phyloP scores from a whole-genome alignment of 2,797 vertebrate species.

The Myotis findleyi region DNA sequence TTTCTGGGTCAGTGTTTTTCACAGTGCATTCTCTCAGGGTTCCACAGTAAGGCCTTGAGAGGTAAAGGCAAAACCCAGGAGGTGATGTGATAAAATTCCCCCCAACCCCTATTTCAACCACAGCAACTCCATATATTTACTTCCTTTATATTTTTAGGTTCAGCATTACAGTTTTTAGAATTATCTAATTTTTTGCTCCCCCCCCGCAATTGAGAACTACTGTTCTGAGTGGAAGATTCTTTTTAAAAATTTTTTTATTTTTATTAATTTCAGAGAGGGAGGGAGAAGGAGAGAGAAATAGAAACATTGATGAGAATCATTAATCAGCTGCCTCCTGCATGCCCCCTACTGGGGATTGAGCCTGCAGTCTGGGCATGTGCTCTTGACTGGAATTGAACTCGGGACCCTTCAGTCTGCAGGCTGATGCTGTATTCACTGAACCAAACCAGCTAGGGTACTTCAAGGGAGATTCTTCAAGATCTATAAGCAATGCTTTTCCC shows the following conservation, averaged over 20 bases:
- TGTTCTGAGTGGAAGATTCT: background rate
- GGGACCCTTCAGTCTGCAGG: no score
- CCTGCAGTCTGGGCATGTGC: no score
- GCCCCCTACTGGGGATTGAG: no score
- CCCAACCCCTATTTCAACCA: background rate
- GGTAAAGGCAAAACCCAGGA: background rate
- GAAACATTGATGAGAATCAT: no score
- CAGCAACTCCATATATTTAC: background rate
- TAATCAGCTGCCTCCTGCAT: no score
- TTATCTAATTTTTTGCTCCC: background rate
- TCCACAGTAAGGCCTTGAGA: constrained; percentile 3
- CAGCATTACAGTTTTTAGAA: constrained; percentile 4
- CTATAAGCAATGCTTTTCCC: background rate
- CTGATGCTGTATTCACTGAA: no score
- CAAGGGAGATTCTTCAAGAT: constrained; percentile 44
- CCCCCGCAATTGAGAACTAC: background rate
- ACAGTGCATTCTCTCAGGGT: background rate
- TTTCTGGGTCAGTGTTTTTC: constrained; percentile 54
- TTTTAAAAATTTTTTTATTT: no score
- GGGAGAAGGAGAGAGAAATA: no score
- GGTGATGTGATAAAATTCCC: background rate
- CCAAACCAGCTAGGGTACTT: background rate
- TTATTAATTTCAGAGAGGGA: no score
- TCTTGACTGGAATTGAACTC: no score
- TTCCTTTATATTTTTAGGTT: constrained; percentile 37